phyloP scores from a whole-genome alignment of 2,113 vertebrate genomes.

The Nesogale talazaci region DNA sequence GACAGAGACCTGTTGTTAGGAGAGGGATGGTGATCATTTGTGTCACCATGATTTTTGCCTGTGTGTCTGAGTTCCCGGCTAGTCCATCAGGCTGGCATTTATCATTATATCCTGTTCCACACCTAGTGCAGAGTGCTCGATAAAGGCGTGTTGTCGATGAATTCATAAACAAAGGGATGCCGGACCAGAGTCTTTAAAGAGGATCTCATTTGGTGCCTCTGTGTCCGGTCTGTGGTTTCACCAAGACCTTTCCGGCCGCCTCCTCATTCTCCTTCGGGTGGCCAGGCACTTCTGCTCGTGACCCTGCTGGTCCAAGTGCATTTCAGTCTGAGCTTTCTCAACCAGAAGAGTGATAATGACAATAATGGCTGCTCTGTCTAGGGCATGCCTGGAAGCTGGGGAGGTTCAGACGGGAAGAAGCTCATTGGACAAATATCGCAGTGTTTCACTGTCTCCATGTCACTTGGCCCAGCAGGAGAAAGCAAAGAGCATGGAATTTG shows the following conservation, averaged over 20 bases:
- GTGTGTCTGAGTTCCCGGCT: background rate
- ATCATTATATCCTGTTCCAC: background rate
- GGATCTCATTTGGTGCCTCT: background rate
- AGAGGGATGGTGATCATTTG: fast-evolving
- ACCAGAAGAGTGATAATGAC: background rate
- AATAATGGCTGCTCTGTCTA: background rate
- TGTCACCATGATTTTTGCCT: background rate
- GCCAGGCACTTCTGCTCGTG: background rate
- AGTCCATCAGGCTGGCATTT: background rate
- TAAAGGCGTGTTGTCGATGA: background rate
- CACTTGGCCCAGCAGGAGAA: background rate
- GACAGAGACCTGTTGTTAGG: background rate
- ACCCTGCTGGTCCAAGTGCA: background rate
- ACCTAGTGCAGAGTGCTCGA: background rate
- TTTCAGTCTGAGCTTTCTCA: background rate
- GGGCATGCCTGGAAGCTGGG: background rate
- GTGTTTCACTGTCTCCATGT: background rate
- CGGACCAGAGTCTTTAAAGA: background rate
- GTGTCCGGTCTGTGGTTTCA: background rate
- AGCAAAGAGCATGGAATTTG: background rate
- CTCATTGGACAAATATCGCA: background rate
- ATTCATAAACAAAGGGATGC: background rate
- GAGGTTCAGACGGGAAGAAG: background rate
- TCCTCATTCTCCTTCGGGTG: background rate
- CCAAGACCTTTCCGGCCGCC: background rate